These are phyloP conservation scores for Ypsolopha sequella DNA, from an alignment of 2,888 invertebrate species.

Conservation along the genomic window DNA sequence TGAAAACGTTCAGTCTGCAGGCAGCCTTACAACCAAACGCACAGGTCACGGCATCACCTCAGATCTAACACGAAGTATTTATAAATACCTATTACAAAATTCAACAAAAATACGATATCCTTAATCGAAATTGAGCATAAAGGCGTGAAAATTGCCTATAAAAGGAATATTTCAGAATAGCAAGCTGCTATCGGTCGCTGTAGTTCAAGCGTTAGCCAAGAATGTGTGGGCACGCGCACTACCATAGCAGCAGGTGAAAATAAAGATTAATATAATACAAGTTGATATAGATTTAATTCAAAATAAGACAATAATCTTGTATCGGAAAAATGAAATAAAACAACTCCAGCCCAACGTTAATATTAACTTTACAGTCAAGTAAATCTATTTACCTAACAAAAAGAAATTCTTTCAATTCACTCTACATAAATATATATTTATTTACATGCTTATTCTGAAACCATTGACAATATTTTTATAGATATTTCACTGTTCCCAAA, in stretches of 20 bases:
- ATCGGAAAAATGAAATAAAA: too few relatives aligned
- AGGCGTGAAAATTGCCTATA: neutral
- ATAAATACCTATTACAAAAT: neutral
- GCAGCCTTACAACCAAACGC: neutral
- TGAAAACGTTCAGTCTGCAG: neutral
- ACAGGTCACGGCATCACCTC: neutral
- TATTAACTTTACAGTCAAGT: too few relatives aligned
- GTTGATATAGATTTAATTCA: neutral
- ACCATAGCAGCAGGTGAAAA: neutral
- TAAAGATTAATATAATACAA: neutral
- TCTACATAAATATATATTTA: too few relatives aligned
- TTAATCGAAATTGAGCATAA: neutral
- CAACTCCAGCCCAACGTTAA: too few relatives aligned
- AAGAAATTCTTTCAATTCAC: too few relatives aligned
- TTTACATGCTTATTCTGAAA: too few relatives aligned
- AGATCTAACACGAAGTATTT: neutral
- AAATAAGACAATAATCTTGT: too few relatives aligned
- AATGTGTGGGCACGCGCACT: neutral
- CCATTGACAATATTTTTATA: too few relatives aligned
- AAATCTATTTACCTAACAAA: too few relatives aligned
- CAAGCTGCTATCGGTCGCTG: neutral
- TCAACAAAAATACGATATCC: slow-evolving; percentile 1
- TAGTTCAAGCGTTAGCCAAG: neutral
- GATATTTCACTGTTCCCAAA: neutral
- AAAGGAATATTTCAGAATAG: neutral